Evolutionary conservation across 1,140 invertebrate species (phyloP).

Genomic region (Pinna nobilis): DNA sequence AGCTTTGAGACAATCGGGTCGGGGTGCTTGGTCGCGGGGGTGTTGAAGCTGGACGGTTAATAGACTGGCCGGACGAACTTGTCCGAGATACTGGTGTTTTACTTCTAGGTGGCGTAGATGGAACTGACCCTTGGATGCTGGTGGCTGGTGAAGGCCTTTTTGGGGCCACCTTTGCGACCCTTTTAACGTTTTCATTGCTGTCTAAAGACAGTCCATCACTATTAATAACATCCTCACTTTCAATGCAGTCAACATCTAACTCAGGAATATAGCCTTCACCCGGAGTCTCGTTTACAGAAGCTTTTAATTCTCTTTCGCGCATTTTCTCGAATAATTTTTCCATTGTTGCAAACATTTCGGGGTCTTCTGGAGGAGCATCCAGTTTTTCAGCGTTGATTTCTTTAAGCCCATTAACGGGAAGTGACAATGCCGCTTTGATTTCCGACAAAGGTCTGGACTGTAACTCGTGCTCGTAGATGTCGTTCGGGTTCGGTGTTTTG

Average conservation of each 20-base stretch:
- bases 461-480: constrained; percentile 46
- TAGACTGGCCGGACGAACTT: constrained; percentile 38
- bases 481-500: constrained; percentile 61
- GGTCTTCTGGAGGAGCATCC: constrained; percentile 65
- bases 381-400: constrained; percentile 38
- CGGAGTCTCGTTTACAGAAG: constrained; percentile 62
- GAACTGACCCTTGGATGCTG: constrained; percentile 16
- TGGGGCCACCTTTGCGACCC: constrained; percentile 16
- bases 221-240: constrained; percentile 42
- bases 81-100: constrained; percentile 35
- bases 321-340: constrained; percentile 65
- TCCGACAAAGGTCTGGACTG: constrained; percentile 60
- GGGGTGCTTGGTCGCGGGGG: constrained; percentile 46
- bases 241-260: constrained; percentile 25
- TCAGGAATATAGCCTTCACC: constrained; percentile 12
- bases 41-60: constrained; percentile 43
- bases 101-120: constrained; percentile 36
- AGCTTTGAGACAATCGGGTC: constrained; percentile 23
- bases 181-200: constrained; percentile 50
- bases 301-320: constrained; percentile 62
- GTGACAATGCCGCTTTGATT: constrained; percentile 61
- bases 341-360: constrained; percentile 66
- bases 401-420: constrained; percentile 56
- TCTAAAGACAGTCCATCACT: constrained; percentile 43
- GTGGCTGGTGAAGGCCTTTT: constrained; percentile 16